Conservation (phyloP, 2,113 vertebrate species). For the Columba janthina region DNA sequence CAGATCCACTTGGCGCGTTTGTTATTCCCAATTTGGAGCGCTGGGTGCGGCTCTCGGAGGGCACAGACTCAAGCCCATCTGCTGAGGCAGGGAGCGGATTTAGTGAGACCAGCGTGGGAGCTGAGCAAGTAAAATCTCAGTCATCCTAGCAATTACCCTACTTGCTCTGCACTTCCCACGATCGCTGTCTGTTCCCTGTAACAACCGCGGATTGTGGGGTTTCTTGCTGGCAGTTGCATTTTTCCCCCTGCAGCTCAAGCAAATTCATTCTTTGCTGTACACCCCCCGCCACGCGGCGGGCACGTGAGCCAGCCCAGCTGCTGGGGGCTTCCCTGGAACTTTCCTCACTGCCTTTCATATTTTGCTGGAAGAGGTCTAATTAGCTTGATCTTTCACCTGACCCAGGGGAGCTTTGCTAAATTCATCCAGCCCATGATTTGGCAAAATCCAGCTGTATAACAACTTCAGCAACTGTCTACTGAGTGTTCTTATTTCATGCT, state of each 20-base stretch:
- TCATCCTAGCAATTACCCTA: conserved; percentile 38
- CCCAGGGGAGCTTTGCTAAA: background rate
- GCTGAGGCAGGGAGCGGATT: conserved; percentile 25
- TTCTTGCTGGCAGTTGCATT: conserved; percentile 35
- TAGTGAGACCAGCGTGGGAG: conserved; percentile 46
- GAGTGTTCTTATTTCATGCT: background rate
- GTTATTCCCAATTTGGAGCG: background rate
- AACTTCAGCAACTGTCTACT: background rate
- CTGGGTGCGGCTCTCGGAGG: background rate
- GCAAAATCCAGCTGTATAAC: background rate
- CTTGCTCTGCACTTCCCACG: conserved; percentile 27
- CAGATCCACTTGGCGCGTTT: background rate
- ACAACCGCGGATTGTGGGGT: background rate
- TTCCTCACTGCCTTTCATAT: background rate
- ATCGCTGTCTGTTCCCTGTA: background rate
- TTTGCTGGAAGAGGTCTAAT: background rate
- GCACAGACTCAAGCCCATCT: conserved; percentile 36
- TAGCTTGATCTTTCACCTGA: background rate
- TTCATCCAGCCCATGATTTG: background rate
- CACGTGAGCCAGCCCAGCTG: background rate
- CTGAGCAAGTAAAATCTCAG: conserved; percentile 50
- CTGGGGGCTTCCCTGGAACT: background rate
- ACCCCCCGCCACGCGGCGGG: background rate
- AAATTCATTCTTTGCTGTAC: background rate
- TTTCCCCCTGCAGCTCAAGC: background rate